phyloP scores from a whole-genome alignment of 2,113 vertebrate genomes.

The Halichoeres trimaculatus region DNA sequence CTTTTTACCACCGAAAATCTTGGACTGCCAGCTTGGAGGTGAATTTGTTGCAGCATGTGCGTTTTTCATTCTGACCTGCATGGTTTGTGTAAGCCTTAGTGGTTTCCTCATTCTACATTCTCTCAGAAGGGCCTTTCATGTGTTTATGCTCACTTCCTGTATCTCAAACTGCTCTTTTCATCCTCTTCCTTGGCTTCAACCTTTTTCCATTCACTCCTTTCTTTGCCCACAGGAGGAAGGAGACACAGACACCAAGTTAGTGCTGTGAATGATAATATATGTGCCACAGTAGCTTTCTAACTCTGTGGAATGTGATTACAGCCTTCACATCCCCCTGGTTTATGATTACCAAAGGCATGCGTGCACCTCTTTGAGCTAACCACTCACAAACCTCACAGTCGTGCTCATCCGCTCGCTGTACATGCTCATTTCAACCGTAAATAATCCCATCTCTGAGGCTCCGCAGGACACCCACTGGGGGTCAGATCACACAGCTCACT shows the following conservation, averaged over 20 bases:
- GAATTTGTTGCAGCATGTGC: constrained; percentile 21
- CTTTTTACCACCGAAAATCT: constrained; percentile 3
- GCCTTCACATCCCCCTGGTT: constrained; percentile 54
- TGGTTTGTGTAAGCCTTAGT: constrained; percentile 37
- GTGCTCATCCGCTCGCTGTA: constrained; percentile 26
- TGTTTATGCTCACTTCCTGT: constrained; percentile 11
- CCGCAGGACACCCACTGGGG: background rate
- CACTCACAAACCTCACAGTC: constrained; percentile 36
- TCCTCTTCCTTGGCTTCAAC: constrained; percentile 35
- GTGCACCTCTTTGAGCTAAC: constrained; percentile 52
- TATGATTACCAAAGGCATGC: constrained; percentile 66
- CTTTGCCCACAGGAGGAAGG: constrained; percentile 68
- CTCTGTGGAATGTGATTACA: constrained; percentile 64
- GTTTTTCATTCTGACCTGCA: constrained; percentile 36
- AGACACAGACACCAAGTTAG: constrained; percentile 79
- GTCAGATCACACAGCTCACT: constrained; percentile 21
- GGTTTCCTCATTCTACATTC: constrained; percentile 41
- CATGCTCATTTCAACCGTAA: constrained; percentile 35
- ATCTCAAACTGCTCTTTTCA: constrained; percentile 22
- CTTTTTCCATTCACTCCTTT: constrained; percentile 49
- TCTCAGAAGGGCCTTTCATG: constrained; percentile 58
- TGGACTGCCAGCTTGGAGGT: background rate
- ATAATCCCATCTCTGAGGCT: constrained; percentile 31
- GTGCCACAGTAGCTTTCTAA: constrained; percentile 50
- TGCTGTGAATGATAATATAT: constrained; percentile 58